Evolutionary conservation across 2,888 invertebrate species (phyloP).

Genomic region (Micropterix aruncella): DNA sequence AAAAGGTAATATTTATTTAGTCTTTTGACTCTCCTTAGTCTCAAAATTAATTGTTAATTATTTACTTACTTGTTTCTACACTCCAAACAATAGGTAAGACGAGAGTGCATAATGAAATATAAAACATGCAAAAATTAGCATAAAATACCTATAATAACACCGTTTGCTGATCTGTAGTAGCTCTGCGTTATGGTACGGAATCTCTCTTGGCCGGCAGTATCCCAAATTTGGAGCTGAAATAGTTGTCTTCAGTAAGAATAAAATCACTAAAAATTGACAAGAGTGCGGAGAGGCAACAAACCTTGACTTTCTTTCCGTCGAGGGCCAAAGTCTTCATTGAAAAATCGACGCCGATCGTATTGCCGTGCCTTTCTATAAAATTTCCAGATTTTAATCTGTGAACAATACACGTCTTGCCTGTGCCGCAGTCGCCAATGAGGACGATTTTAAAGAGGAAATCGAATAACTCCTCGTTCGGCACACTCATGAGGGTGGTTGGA

Average conservation of each 20-base stretch:
- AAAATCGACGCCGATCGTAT: slow-evolving; percentile 96
- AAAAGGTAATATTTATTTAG: no score
- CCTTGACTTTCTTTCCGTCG: slow-evolving; percentile 92
- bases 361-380: slow-evolving; percentile 89
- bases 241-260: slow-evolving; percentile 11
- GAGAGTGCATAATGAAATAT: slow-evolving; percentile 10
- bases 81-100: slow-evolving; percentile 5
- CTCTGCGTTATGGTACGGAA: slow-evolving; percentile 96
- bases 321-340: slow-evolving; percentile 94
- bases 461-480: slow-evolving; percentile 64
- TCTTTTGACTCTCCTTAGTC: no score
- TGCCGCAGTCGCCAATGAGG: slow-evolving; percentile 81
- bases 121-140: slow-evolving; percentile 5
- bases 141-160: slow-evolving; percentile 71
- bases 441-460: slow-evolving; percentile 95
- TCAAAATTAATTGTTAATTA: no score
- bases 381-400: slow-evolving; percentile 93
- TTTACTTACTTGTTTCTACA: no score
- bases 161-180: slow-evolving; percentile 94
- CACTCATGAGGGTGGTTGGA: slow-evolving; percentile 61
- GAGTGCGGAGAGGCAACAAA: slow-evolving; percentile 25
- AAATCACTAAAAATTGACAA: slow-evolving; percentile 4
- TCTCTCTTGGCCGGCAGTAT: slow-evolving; percentile 92
- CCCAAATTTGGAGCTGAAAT: slow-evolving; percentile 85
- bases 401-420: slow-evolving; percentile 89